A percentile compares a stretch with the other conserved stretches of the same genome.
These are phyloP conservation scores for Stegodyphus dumicola DNA, from an alignment of 1,140 invertebrate species.

Conservation along the genomic window DNA sequence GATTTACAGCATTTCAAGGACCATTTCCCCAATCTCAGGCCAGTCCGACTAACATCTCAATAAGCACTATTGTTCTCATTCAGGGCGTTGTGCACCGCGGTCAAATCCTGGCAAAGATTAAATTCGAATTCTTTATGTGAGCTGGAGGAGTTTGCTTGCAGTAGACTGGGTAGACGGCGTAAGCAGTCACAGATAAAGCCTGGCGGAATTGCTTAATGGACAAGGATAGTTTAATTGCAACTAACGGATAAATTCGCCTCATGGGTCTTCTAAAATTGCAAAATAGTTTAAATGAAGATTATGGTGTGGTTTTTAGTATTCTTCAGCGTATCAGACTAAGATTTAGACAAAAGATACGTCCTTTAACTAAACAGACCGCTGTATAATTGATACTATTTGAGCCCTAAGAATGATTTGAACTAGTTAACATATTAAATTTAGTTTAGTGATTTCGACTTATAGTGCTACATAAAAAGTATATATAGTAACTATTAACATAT, in stretches of 20 bases:
- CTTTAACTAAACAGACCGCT: no score
- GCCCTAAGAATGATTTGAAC: no score
- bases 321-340: no score
- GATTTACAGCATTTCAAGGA: constrained; percentile 25
- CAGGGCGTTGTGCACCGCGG: neutral
- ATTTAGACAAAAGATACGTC: no score
- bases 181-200: neutral
- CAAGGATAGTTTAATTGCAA: constrained; percentile 19
- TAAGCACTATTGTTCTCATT: neutral
- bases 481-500: no score
- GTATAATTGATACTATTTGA: no score
- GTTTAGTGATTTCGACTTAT: no score
- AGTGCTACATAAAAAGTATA: no score
- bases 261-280: no score
- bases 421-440: no score
- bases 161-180: neutral
- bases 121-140: neutral
- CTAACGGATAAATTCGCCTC: neutral
- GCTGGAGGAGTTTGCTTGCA: neutral
- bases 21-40: constrained; percentile 11
- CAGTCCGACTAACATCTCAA: neutral
- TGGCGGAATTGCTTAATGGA: neutral
- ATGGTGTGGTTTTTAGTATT: no score
- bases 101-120: neutral
- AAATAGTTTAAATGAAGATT: no score